Evolutionary conservation across 2,113 vertebrate species (phyloP), one percentile per base, ranked within the genome.

Genomic region (Limanda limanda): DNA sequence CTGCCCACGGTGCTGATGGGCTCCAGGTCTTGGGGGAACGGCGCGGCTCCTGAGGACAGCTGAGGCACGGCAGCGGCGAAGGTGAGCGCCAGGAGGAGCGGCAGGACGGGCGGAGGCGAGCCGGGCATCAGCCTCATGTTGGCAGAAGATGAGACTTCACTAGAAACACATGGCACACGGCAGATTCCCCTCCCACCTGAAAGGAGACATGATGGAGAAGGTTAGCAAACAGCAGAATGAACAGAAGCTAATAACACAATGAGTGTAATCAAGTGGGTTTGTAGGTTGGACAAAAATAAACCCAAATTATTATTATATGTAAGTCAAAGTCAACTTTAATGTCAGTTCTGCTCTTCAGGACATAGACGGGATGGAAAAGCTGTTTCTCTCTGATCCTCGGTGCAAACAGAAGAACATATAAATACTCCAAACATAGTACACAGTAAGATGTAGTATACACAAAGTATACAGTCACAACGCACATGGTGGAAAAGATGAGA

Each of bases 1-100:
- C 87, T 89, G 71, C 91, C 92, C 68, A 94, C 89, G 0, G 81
- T 51, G 87, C 91, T 91, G 93, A 95, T 92, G 25, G 95, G 93
- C 68, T 95, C 94, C 85, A 95, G 86, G 88, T 95, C 95, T 64
- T 94, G 94, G 69, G 95, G 95, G 79, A 95, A 95, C 62, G 94
- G 92, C 4, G 83, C 76, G 58, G 85, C 91, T 63, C 86, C 94
- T 8, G 84, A 83, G 86, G 86, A 84, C 74, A 84, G 83, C 68
- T 69, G 89, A 69, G 84, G 83, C 67, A 92, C 79, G 62, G 62
- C 40, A 10, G 89, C 79, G 73, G 86, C 73, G 12, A 92, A 48
- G 85, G 88, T 35, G 70, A 94, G 79, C 8, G 85, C 89, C 89
- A 93, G 74, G 81, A 86, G 25, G 88, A 85, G 84, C 24, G 80